phyloP scores from a whole-genome alignment of 2,888 invertebrate genomes.

The Himalopsyche tibetana region DNA sequence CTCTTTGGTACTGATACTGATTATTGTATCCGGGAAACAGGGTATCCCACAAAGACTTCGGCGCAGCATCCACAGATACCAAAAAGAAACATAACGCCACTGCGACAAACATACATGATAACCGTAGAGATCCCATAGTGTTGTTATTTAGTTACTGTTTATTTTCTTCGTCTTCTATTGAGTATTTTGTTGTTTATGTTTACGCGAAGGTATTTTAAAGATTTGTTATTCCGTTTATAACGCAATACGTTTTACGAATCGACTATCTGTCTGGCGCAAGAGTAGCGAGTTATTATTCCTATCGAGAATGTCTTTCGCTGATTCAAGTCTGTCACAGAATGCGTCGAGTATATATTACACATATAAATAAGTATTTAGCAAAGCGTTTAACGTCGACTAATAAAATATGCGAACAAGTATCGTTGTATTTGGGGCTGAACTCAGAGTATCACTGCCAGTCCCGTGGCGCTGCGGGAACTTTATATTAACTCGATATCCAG shows the following conservation, averaged over 20 bases:
- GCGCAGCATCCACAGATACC: conserved; percentile 65
- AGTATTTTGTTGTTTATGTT: background rate
- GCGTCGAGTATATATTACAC: background rate
- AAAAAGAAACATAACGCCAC: conserved; percentile 42
- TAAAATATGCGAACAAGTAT: conserved; percentile 9
- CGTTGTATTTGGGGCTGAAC: conserved; percentile 11
- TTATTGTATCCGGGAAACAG: conserved; percentile 71
- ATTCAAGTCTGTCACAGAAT: conserved; percentile 4
- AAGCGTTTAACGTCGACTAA: background rate
- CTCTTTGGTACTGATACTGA: conserved; percentile 65
- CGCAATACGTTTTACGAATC: conserved; percentile 3
- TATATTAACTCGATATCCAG: conserved; percentile 5
- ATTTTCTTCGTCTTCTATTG: background rate
- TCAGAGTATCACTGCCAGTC: background rate
- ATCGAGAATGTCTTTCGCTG: background rate
- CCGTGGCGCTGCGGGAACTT: conserved; percentile 12
- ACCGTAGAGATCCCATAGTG: conserved; percentile 46
- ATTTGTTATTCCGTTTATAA: background rate
- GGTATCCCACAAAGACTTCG: conserved; percentile 74
- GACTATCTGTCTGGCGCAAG: conserved; percentile 2
- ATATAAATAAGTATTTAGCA: conserved; percentile 9
- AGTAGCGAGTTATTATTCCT: conserved; percentile 16
- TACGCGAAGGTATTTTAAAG: background rate
- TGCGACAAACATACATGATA: conserved; percentile 46
- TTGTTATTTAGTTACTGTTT: background rate